Conservation (phyloP, 2,888 invertebrate genomes). For the Apantesis nais region DNA sequence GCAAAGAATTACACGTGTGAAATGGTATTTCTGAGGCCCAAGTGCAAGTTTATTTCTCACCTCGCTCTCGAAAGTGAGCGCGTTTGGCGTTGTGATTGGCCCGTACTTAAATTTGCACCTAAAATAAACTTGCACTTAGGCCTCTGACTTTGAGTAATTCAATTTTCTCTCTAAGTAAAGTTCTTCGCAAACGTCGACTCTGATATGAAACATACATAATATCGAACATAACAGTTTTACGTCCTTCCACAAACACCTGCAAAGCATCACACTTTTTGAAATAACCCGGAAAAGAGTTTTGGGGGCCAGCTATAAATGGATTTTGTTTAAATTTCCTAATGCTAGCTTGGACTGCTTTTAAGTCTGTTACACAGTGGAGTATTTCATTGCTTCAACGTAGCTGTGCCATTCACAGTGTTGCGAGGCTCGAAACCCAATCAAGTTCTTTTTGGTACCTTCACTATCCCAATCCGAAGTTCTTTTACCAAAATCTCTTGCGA, state of each 20-base stretch:
- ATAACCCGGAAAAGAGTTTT: constrained; percentile 37
- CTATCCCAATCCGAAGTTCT: constrained; percentile 68
- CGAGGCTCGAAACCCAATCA: constrained; percentile 53
- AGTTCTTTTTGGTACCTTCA: constrained; percentile 68
- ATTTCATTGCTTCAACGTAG: constrained; percentile 42
- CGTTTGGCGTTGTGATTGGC: no score
- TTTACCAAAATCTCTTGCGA: constrained; percentile 81
- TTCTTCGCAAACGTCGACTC: background rate
- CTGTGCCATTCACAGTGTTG: constrained; percentile 49
- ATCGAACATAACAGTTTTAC: constrained; percentile 28
- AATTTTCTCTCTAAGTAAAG: constrained; percentile 35
- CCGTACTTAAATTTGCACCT: no score
- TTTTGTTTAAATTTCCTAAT: constrained; percentile 49
- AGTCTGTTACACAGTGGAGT: constrained; percentile 47
- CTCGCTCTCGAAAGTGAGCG: no score
- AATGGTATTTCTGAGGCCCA: no score
- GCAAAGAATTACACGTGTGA: constrained; percentile 1
- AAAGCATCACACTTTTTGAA: constrained; percentile 51
- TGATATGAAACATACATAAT: background rate
- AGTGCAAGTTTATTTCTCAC: no score
- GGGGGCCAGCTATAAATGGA: constrained; percentile 58
- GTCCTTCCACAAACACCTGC: constrained; percentile 49
- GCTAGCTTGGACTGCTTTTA: constrained; percentile 49
- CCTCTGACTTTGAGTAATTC: no score
- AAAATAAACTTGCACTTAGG: no score